Evolutionary conservation across 2,797 vertebrate genomes (phyloP), one percentile per base, ranked within the genome.

Genomic region (Meriones psammophilus): DNA sequence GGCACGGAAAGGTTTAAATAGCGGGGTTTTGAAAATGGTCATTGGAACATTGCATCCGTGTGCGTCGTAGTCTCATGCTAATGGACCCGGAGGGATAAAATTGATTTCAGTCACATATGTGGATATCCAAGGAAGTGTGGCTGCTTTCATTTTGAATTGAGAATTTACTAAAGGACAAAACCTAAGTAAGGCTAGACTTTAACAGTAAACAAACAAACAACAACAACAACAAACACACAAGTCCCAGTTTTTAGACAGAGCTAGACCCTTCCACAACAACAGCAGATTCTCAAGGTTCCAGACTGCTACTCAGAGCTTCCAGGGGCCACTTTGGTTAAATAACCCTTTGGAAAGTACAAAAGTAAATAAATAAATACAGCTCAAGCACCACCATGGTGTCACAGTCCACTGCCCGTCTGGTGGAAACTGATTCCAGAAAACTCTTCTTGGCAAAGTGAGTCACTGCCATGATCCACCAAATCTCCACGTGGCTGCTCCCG

Each of bases 291-390:
- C 24, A 62, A 81, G 60, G 74, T 66, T 71, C 36, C 77, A 79
- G 64, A 30, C 33, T 15, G 14, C 20, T 58, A 12, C 56, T 96
- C 92, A 89, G 86, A 88, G n/a, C 93, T 94, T 94, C 94, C 81
- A 85, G 56, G 39, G 83, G 39, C 24, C 69, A n/a, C 73, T 94
- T 92, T 28, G 69, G 60, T 92, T 85, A 92, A 81, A 56, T 60
- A 33, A 60, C 20, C 28, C 79, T 95, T 93, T 92, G 95, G 62
- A 93, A 95, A 89, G 42, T 60, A 60, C 1, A 39, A 62, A 76
- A 91, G 15, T 17, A 56, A 13, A 56, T 42, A 58, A 76, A 7
- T 79, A 94, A 92, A 86, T 39, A 50, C 84, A 86, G 18, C 18
- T 8, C 78, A 60, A 71, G n/a, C 7, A 3, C 73, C 28, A 7